A percentile compares a stretch with the other conserved stretches of the same genome.
Conservation (phyloP, 2,113 vertebrate species). For the Megaptera novaeangliae region DNA sequence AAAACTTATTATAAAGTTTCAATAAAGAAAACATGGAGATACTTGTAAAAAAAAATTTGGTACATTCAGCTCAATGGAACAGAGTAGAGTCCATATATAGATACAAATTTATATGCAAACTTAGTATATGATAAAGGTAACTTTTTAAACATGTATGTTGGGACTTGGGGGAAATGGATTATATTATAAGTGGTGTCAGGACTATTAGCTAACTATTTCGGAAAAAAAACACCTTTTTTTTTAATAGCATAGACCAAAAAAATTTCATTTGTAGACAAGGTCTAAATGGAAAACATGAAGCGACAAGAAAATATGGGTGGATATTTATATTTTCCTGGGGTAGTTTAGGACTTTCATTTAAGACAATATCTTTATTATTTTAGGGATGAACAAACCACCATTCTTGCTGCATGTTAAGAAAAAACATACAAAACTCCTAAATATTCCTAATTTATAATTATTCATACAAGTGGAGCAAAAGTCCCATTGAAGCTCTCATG, state of each 20-base stretch:
- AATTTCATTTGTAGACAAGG: neutral
- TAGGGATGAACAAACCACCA: neutral
- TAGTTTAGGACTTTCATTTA: neutral
- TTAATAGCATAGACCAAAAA: neutral
- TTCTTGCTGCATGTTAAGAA: neutral
- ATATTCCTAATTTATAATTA: neutral
- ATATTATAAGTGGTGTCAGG: neutral
- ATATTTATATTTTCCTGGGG: neutral
- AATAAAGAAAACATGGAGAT: neutral
- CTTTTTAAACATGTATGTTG: neutral
- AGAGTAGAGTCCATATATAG: neutral
- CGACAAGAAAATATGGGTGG: neutral
- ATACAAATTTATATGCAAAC: neutral
- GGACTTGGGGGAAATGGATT: neutral
- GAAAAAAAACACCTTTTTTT: neutral
- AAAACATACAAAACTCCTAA: neutral
- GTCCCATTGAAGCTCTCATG: neutral
- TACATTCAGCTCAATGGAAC: neutral
- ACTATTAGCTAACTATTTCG: neutral
- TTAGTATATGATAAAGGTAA: neutral
- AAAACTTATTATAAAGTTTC: neutral
- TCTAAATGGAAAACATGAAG: neutral
- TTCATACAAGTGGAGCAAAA: neutral
- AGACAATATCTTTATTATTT: neutral
- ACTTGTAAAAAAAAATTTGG: neutral